Evolutionary conservation across 1,140 invertebrate species (phyloP).

Genomic region (Homalodisca vitripennis): DNA sequence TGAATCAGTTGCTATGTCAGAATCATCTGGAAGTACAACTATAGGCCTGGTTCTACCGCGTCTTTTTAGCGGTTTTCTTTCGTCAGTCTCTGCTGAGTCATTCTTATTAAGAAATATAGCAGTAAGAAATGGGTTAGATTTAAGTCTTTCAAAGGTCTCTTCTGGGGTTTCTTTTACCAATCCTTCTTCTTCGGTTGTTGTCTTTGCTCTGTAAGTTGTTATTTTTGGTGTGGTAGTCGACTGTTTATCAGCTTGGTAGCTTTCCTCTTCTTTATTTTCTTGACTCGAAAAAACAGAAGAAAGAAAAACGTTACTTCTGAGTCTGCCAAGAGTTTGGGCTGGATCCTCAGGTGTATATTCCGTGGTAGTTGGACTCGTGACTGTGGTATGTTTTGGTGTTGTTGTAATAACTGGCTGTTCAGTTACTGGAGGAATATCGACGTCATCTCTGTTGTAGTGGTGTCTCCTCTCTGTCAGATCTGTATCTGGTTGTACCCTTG

Average conservation of each 20-base stretch:
- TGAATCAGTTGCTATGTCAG: not conserved
- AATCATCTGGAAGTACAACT: not conserved
- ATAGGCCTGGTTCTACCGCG: slow-evolving; percentile 1
- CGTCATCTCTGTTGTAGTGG: not conserved
- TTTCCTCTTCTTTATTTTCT: not conserved
- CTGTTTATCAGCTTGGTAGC: not conserved
- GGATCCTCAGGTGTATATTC: slow-evolving; percentile 15
- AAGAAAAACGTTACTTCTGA: slow-evolving; percentile 1
- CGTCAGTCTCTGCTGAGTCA: not conserved
- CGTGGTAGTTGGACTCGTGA: not conserved
- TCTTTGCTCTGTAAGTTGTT: slow-evolving; percentile 5
- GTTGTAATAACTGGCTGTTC: slow-evolving; percentile 13
- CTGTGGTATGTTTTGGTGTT: not conserved
- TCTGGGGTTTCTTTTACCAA: not conserved
- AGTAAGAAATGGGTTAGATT: slow-evolving; percentile 9
- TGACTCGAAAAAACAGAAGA: not conserved
- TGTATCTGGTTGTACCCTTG: not conserved
- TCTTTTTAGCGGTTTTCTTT: not conserved
- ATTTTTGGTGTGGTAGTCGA: not conserved
- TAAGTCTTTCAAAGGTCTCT: not conserved
- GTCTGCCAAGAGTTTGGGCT: not conserved
- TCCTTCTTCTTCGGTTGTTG: not conserved
- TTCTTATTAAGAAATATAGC: not conserved
- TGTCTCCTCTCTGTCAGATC: not conserved
- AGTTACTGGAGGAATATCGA: not conserved